Conservation (phyloP, 2,113 vertebrate genomes). For the Chloropsis hardwickii region DNA sequence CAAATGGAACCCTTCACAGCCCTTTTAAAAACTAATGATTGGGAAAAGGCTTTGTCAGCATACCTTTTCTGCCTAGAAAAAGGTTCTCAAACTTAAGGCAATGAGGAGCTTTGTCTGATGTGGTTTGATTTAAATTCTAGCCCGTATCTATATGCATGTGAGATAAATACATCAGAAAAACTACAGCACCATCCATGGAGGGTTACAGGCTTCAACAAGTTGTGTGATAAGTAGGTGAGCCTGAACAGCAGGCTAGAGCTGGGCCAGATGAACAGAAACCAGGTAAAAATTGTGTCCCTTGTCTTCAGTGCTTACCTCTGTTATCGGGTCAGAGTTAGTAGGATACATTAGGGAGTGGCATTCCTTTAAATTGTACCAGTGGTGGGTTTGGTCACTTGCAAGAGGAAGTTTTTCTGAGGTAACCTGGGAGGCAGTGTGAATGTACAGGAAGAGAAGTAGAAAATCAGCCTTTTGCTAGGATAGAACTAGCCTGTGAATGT, state of each 20-base stretch:
- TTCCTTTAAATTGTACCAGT: neutral
- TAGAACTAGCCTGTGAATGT: neutral
- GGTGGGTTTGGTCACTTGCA: neutral
- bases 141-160: neutral
- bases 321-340: neutral
- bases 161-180: neutral
- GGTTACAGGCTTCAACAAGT: neutral
- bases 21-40: neutral
- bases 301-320: neutral
- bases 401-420: neutral
- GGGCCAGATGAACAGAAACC: neutral
- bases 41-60: neutral
- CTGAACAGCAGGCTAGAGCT: neutral
- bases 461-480: neutral
- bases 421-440: neutral
- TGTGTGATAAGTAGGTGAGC: neutral
- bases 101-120: neutral
- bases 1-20: neutral
- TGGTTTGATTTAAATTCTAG: neutral
- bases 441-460: neutral
- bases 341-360: rapidly evolving
- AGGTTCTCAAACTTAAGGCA: neutral
- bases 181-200: neutral
- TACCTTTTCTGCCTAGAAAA: neutral
- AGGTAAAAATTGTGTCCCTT: neutral